phyloP scores from a whole-genome alignment of 2,888 invertebrate genomes.

The Seladonia tumulorum region DNA sequence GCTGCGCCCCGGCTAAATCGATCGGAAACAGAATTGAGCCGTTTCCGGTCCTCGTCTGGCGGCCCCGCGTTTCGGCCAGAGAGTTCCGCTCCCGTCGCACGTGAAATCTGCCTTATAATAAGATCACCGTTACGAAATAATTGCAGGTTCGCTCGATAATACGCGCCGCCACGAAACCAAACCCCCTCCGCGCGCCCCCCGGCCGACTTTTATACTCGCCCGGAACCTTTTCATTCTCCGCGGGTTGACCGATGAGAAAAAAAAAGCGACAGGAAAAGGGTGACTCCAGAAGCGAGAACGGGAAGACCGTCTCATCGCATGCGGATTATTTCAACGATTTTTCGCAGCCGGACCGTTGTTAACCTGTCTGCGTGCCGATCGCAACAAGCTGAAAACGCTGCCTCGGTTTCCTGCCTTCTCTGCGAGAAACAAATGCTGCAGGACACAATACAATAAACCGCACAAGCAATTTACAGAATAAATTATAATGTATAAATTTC shows the following conservation, averaged over 20 bases:
- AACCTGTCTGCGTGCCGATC: neutral
- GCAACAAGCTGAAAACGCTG: neutral
- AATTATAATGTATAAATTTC: too few species aligned
- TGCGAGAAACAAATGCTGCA: too few species aligned
- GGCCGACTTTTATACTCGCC: neutral
- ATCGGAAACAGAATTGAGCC: constrained; percentile 53
- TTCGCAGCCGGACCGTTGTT: neutral
- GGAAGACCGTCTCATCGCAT: constrained; percentile 13
- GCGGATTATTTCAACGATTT: constrained; percentile 12
- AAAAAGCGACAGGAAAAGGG: constrained; percentile 9
- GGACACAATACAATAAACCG: too few species aligned
- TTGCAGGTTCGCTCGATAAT: constrained; percentile 30
- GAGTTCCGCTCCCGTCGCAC: constrained; percentile 21
- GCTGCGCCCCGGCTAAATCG: constrained; percentile 51
- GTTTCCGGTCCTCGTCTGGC: constrained; percentile 32
- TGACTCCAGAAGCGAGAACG: constrained; percentile 46
- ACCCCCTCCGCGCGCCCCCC: neutral
- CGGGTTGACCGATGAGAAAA: constrained; percentile 35
- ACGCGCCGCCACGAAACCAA: neutral
- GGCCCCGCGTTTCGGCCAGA: neutral
- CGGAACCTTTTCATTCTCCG: constrained; percentile 32
- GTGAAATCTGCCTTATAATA: constrained; percentile 36
- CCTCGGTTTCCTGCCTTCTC: neutral
- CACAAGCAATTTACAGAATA: too few species aligned
- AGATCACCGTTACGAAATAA: constrained; percentile 57